Evolutionary conservation across 2,113 vertebrate genomes (phyloP).

Genomic region (Cryptomyrus ogoouensis): DNA sequence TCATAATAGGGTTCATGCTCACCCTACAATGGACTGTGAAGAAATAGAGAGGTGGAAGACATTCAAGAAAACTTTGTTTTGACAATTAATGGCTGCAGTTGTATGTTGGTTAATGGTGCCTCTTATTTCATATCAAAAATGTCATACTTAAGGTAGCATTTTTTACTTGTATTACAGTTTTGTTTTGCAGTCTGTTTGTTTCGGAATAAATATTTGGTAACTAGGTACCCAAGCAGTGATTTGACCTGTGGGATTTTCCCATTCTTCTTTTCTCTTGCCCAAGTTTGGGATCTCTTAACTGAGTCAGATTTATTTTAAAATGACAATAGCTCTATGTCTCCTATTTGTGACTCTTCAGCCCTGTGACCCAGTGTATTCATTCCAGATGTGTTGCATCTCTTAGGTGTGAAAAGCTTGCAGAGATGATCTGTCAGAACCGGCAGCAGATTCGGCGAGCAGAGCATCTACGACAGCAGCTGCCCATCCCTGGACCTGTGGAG

Average conservation of each 20-base stretch:
- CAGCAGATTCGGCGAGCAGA: constrained; percentile 92
- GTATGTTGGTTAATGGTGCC: background rate
- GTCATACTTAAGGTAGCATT: background rate
- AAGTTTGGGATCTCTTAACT: background rate
- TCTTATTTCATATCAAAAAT: background rate
- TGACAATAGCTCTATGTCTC: background rate
- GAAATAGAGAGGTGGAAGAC: background rate
- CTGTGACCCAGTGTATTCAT: too few species aligned
- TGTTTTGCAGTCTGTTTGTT: background rate
- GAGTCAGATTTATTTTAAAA: background rate
- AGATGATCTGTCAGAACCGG: constrained; percentile 95
- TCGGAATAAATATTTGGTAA: background rate
- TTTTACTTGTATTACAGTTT: background rate
- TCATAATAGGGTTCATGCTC: background rate
- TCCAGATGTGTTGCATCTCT: background rate
- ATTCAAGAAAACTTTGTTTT: background rate
- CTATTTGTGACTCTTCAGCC: background rate
- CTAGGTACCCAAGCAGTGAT: background rate
- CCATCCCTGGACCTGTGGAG: constrained; percentile 85
- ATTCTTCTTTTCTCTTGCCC: background rate
- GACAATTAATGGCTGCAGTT: background rate
- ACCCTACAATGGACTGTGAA: background rate
- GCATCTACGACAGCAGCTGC: constrained; percentile 90
- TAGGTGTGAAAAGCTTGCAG: constrained; percentile 94
- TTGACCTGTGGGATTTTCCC: background rate